Conservation (phyloP, 2,113 vertebrate species). For the Morone chrysops region DNA sequence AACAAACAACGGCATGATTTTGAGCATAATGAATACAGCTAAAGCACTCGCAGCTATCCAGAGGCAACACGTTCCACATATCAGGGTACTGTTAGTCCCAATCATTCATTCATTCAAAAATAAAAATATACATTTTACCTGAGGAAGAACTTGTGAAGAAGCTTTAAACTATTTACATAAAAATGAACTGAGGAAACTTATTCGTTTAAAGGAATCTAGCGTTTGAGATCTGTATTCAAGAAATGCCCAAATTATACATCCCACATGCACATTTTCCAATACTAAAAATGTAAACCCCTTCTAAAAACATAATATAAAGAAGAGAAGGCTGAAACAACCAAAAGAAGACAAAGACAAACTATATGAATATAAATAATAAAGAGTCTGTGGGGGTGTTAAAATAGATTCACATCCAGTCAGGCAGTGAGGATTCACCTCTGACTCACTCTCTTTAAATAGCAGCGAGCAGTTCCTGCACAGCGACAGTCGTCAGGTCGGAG, state of each 20-base stretch:
- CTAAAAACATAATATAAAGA: background rate
- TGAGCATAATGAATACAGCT: background rate
- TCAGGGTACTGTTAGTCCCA: background rate
- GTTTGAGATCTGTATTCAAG: background rate
- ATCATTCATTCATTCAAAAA: background rate
- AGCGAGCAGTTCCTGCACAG: conserved; percentile 73
- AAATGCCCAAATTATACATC: conserved; percentile 2
- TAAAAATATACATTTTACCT: conserved; percentile 20
- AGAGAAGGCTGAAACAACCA: background rate
- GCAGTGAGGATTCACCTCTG: conserved; percentile 26
- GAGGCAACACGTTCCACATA: background rate
- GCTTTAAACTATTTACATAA: conserved; percentile 35
- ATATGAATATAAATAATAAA: conserved; percentile 57
- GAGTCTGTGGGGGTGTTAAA: conserved; percentile 6
- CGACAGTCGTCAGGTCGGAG: conserved; percentile 75
- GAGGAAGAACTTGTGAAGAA: conserved; percentile 25
- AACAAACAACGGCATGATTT: background rate
- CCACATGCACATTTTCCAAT: background rate
- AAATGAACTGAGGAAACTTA: background rate
- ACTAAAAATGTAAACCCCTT: background rate
- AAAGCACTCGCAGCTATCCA: background rate
- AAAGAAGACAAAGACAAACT: conserved; percentile 1
- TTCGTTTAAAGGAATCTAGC: background rate
- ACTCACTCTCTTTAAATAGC: conserved; percentile 33
- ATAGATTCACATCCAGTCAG: conserved; percentile 31